Conservation (phyloP, 2,888 invertebrate genomes). For the Himalopsyche anomala region DNA sequence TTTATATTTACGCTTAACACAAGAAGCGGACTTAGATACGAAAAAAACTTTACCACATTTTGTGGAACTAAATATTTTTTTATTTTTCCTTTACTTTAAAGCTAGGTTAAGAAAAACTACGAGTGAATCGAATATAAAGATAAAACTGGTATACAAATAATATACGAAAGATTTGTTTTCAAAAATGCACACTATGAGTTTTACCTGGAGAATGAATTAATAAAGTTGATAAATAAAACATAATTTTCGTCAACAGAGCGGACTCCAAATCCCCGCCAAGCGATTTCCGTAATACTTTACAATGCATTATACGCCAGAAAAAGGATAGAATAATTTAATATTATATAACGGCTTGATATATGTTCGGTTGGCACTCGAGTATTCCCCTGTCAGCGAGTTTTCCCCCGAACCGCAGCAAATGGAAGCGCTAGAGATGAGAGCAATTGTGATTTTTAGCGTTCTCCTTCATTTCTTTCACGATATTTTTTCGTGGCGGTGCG, state of each 20-base stretch:
- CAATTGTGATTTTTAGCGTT: not conserved
- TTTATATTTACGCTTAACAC: too few species aligned
- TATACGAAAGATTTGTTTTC: too few species aligned
- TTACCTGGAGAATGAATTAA: too few species aligned
- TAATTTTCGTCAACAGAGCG: constrained; percentile 5
- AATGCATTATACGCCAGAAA: constrained; percentile 39
- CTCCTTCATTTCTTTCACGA: not conserved
- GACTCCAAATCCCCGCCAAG: constrained; percentile 31
- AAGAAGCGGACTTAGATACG: too few species aligned
- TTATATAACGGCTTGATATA: constrained; percentile 49
- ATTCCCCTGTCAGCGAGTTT: constrained; percentile 44
- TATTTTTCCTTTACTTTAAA: too few species aligned
- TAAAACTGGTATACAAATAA: too few species aligned
- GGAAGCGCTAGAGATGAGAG: constrained; percentile 32
- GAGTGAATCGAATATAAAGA: too few species aligned
- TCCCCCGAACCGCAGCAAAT: constrained; percentile 12
- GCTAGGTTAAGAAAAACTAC: too few species aligned
- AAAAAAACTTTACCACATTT: too few species aligned
- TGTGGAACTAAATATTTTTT: too few species aligned
- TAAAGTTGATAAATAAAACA: not conserved
- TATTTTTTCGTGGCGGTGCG: not conserved
- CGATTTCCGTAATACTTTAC: constrained; percentile 24
- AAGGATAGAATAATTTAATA: constrained; percentile 40
- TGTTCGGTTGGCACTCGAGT: constrained; percentile 47
- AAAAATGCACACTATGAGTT: too few species aligned